These are phyloP conservation scores for Chaenodraco wilsoni DNA, from an alignment of 2,797 vertebrate genomes.

Conservation along the genomic window DNA sequence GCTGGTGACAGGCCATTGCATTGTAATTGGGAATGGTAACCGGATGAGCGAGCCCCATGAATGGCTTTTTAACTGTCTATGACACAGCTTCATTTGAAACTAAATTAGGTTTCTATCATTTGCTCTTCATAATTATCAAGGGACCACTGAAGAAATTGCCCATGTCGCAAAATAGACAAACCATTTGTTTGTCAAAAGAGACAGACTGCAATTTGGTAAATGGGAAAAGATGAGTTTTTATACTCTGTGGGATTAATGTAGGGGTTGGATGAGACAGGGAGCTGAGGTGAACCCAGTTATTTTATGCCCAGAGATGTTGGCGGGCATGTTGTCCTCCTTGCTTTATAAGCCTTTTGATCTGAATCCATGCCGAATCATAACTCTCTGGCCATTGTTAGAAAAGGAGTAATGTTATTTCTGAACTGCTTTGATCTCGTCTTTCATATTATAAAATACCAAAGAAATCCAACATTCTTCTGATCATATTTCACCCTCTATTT, in stretches of 20 bases:
- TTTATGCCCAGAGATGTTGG: conserved; percentile 12
- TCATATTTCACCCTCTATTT: neutral
- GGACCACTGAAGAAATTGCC: conserved; percentile 66
- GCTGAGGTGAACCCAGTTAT: conserved; percentile 34
- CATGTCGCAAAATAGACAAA: conserved; percentile 62
- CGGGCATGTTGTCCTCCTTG: neutral
- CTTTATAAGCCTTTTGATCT: neutral
- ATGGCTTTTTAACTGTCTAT: conserved; percentile 73
- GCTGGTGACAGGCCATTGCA: conserved; percentile 62
- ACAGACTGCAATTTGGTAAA: conserved; percentile 58
- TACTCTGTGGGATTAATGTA: conserved; percentile 45
- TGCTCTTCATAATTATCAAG: conserved; percentile 72
- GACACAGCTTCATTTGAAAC: conserved; percentile 73
- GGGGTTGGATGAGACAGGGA: neutral
- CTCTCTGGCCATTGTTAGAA: neutral
- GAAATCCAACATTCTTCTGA: conserved; percentile 7
- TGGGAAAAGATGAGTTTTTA: conserved; percentile 70
- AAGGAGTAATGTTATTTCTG: neutral
- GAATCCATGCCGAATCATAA: conserved; percentile 1
- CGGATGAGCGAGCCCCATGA: conserved; percentile 63
- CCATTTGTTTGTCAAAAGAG: conserved; percentile 65
- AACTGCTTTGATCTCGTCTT: conserved; percentile 5
- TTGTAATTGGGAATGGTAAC: conserved; percentile 67
- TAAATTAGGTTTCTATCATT: conserved; percentile 69
- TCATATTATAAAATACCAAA: neutral